Evolutionary conservation across 2,113 vertebrate species (phyloP).

Genomic region (Sapayoa aenigma): DNA sequence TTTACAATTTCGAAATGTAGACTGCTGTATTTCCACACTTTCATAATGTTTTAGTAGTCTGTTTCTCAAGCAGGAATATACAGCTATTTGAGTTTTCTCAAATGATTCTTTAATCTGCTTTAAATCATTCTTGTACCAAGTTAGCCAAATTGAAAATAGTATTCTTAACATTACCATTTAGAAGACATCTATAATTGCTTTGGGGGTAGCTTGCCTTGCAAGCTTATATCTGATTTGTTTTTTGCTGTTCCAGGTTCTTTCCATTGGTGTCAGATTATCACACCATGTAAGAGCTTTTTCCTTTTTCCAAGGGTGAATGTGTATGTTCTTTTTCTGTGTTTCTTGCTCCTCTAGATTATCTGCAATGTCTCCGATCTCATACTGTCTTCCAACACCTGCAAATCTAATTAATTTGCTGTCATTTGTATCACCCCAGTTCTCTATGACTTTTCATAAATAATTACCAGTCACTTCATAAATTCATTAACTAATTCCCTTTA

Average conservation of each 20-base stretch:
- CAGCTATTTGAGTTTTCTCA: background rate
- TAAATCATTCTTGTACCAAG: background rate
- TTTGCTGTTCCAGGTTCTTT: background rate
- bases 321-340: background rate
- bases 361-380: slow-evolving; percentile 30
- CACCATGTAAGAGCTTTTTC: background rate
- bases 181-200: slow-evolving; percentile 10
- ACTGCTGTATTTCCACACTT: background rate
- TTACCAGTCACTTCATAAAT: slow-evolving; percentile 61
- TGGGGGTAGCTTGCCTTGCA: background rate
- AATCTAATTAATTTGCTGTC: slow-evolving; percentile 67
- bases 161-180: background rate
- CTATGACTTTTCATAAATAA: slow-evolving; percentile 66
- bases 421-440: slow-evolving; percentile 51
- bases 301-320: background rate
- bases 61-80: background rate
- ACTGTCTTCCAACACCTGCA: slow-evolving; percentile 44
- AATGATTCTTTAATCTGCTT: background rate
- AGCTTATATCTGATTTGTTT: background rate
- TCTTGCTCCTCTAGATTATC: slow-evolving; percentile 26
- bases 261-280: background rate
- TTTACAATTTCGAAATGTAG: background rate
- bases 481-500: slow-evolving; percentile 65
- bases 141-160: background rate
- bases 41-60: background rate